Evolutionary conservation across 2,113 vertebrate genomes (phyloP).

Genomic region (Andinoacara biseriatus): DNA sequence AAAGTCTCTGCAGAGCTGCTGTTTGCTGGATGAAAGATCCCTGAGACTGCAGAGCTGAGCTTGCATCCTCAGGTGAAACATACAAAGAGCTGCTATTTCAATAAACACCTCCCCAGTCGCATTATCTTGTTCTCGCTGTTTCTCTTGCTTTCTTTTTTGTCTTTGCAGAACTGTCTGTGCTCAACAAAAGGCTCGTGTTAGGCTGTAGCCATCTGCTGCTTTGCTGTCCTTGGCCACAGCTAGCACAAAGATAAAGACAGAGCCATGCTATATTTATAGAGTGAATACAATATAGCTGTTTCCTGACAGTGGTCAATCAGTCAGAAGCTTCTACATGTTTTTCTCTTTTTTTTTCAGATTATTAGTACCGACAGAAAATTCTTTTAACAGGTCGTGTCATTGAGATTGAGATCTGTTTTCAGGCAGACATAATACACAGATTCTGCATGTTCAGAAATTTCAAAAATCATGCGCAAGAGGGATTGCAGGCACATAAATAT

Average conservation of each 20-base stretch:
- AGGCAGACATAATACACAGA: background rate
- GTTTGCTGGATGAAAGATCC: conserved; percentile 69
- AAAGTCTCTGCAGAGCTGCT: conserved; percentile 61
- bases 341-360: background rate
- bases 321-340: background rate
- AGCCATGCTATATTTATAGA: conserved; percentile 4
- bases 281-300: conserved; percentile 14
- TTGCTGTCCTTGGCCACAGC: conserved; percentile 59
- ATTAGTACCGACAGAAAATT: background rate
- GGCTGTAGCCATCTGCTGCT: conserved; percentile 52
- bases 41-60: conserved; percentile 54
- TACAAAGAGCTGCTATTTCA: conserved; percentile 56
- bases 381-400: background rate
- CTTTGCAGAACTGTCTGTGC: conserved; percentile 47
- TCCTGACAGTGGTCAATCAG: background rate
- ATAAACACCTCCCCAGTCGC: conserved; percentile 45
- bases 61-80: conserved; percentile 67
- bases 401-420: background rate
- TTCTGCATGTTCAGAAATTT: background rate
- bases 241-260: conserved; percentile 44
- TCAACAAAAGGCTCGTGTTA: conserved; percentile 51
- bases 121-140: conserved; percentile 3
- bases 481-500: background rate
- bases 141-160: conserved; percentile 16
- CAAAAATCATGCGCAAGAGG: background rate